Conservation (phyloP, 2,113 vertebrate genomes). For the Calcarius ornatus region DNA sequence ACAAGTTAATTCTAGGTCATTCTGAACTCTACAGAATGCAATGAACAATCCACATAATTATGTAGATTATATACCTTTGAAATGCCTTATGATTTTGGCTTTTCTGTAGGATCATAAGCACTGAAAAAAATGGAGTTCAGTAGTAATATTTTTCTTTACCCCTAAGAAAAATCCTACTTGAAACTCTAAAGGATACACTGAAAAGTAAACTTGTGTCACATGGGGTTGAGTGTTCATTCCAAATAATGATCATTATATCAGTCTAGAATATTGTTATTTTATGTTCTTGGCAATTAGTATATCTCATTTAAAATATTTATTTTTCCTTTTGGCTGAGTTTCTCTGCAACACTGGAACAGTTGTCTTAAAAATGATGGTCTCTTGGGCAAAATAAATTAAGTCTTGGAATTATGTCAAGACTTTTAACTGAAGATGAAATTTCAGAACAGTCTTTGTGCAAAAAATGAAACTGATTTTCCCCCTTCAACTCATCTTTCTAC, state of each 20-base stretch:
- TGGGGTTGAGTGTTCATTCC: background rate
- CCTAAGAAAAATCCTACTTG: background rate
- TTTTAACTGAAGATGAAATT: constrained; percentile 3
- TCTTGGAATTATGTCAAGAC: constrained; percentile 7
- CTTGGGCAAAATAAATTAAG: constrained; percentile 3
- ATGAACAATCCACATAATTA: background rate
- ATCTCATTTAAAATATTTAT: constrained; percentile 8
- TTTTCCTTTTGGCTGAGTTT: constrained; percentile 25
- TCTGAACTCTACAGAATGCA: background rate
- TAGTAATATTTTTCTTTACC: background rate
- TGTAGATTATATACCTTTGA: background rate
- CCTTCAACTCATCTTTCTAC: background rate
- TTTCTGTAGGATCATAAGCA: background rate
- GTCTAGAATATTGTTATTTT: background rate
- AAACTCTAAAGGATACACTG: background rate
- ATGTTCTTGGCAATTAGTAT: background rate
- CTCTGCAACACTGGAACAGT: background rate
- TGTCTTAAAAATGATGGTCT: background rate
- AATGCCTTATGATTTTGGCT: background rate
- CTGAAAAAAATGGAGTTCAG: background rate
- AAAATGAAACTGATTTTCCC: background rate
- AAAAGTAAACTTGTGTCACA: background rate
- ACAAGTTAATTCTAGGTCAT: background rate
- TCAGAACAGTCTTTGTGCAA: background rate
- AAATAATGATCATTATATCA: background rate